Evolutionary conservation across 2,113 vertebrate genomes (phyloP).

Genomic region (Natator depressus): DNA sequence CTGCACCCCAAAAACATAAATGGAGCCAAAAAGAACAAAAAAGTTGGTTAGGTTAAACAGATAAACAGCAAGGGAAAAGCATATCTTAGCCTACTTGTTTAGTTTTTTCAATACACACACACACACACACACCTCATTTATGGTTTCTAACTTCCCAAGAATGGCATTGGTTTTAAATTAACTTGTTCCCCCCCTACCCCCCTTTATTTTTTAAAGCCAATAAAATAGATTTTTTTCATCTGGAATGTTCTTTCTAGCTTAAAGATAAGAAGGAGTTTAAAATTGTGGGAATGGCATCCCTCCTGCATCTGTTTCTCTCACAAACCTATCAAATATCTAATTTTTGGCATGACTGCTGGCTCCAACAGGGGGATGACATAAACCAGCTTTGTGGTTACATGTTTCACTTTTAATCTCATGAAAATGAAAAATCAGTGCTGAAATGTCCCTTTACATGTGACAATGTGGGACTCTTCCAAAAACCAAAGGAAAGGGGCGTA

Average conservation of each 20-base stretch:
- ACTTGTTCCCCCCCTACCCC: slow-evolving; percentile 42
- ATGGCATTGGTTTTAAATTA: slow-evolving; percentile 89
- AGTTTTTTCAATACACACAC: slow-evolving; percentile 32
- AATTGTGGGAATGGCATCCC: slow-evolving; percentile 91
- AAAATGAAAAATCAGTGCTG: slow-evolving; percentile 85
- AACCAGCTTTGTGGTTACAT: slow-evolving; percentile 92
- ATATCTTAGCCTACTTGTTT: slow-evolving; percentile 61
- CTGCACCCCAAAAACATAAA: background rate
- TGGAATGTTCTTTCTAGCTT: slow-evolving; percentile 87
- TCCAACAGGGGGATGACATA: slow-evolving; percentile 88
- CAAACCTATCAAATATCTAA: slow-evolving; percentile 93
- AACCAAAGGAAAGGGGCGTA: slow-evolving; percentile 77
- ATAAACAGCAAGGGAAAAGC: slow-evolving; percentile 52
- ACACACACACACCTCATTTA: slow-evolving; percentile 65
- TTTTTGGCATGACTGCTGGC: slow-evolving; percentile 88
- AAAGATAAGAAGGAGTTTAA: slow-evolving; percentile 90
- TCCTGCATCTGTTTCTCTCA: slow-evolving; percentile 89
- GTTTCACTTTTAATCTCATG: slow-evolving; percentile 88
- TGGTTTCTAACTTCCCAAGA: slow-evolving; percentile 75
- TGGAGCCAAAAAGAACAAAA: background rate
- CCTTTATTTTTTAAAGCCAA: slow-evolving; percentile 81
- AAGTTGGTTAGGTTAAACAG: slow-evolving; percentile 33
- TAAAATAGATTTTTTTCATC: slow-evolving; percentile 84
- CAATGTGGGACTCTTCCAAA: slow-evolving; percentile 80
- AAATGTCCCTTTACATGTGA: slow-evolving; percentile 85